Evolutionary conservation across 92 coral and sea anemone genomes (phyloP).

Genomic region (Montipora capitata): DNA sequence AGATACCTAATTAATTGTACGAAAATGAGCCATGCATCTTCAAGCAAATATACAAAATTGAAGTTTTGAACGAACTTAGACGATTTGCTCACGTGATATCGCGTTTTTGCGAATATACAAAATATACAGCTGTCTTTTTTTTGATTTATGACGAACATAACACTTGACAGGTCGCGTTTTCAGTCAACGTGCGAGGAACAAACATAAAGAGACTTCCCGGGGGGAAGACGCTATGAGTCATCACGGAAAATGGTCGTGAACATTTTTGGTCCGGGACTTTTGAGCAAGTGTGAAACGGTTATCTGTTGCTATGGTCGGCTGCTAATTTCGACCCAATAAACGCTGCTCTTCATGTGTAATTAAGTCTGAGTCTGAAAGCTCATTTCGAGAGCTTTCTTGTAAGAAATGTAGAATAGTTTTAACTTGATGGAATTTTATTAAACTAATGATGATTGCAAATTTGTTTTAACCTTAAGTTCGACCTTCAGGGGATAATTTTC

Average conservation of each 20-base stretch:
- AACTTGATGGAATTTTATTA: too few relatives aligned
- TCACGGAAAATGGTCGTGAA: not conserved
- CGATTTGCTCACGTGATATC: not conserved
- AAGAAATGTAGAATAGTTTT: too few relatives aligned
- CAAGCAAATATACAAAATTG: slow-evolving; percentile 16
- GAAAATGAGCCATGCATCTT: not conserved
- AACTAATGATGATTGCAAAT: too few relatives aligned
- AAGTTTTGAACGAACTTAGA: not conserved
- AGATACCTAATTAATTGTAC: not conserved
- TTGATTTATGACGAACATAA: not conserved
- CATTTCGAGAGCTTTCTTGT: too few relatives aligned
- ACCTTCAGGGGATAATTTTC: too few relatives aligned
- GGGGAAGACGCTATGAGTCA: not conserved
- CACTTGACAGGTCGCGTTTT: slow-evolving; percentile 20
- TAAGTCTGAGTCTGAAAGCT: too few relatives aligned
- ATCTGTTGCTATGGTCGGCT: not conserved
- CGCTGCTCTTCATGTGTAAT: too few relatives aligned
- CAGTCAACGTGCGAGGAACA: not conserved
- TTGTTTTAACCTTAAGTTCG: too few relatives aligned
- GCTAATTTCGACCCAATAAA: too few relatives aligned
- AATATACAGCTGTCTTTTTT: not conserved
- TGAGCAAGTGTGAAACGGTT: too few relatives aligned
- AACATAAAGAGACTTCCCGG: not conserved
- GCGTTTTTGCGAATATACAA: not conserved
- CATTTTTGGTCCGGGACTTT: too few relatives aligned